Percentiles rank a stretch among this genome's conserved stretches.
These are phyloP conservation scores for Pithys albifrons DNA, from an alignment of 2,113 vertebrate genomes.

Conservation along the genomic window DNA sequence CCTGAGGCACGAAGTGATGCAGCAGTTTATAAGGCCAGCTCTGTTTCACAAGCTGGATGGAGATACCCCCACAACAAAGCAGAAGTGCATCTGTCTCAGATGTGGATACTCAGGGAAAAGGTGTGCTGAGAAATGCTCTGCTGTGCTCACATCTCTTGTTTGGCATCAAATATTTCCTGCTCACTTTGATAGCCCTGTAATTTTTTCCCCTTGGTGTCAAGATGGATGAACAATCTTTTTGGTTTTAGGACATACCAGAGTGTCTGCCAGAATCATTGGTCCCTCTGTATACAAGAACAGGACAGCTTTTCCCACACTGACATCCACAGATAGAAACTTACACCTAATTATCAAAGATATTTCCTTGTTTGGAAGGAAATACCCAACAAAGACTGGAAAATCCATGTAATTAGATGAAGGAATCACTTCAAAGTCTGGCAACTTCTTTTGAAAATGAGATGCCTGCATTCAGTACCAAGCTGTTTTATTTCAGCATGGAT, in stretches of 20 bases:
- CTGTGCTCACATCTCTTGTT: background rate
- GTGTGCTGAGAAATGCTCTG: background rate
- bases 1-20: background rate
- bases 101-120: fast-evolving
- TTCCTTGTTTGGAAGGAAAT: background rate
- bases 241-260: background rate
- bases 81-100: background rate
- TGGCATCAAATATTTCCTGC: background rate
- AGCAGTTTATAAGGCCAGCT: background rate
- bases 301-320: slow-evolving; percentile 33
- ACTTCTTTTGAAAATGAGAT: background rate
- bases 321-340: background rate
- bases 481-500: background rate
- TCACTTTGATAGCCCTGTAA: background rate
- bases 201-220: background rate
- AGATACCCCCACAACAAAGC: background rate
- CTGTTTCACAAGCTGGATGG: background rate
- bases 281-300: background rate
- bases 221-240: slow-evolving; percentile 12
- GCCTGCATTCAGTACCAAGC: background rate
- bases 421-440: background rate
- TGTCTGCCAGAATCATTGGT: background rate
- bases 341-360: background rate
- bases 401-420: background rate
- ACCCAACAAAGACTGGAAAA: background rate